Percentiles rank a stretch among this genome's conserved stretches.
Evolutionary conservation across 2,888 invertebrate genomes (phyloP).

Genomic region (Drosophila neonasuta): DNA sequence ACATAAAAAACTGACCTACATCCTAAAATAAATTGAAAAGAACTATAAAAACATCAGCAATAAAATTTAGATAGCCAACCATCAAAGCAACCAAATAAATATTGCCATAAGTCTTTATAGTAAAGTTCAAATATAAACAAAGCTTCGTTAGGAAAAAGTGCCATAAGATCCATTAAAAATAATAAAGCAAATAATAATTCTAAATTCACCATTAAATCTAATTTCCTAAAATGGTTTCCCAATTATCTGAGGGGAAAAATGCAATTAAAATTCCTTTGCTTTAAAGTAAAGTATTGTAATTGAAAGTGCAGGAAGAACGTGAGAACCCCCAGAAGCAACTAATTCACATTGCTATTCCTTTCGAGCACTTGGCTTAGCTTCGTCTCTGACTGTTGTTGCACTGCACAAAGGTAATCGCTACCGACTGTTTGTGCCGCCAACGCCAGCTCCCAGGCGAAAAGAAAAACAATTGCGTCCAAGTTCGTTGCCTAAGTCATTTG

Average conservation of each 20-base stretch:
- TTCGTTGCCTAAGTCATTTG: conserved; percentile 73
- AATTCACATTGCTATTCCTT: conserved; percentile 9
- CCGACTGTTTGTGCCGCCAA: conserved; percentile 12
- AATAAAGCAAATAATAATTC: background rate
- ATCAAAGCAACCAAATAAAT: too few species aligned
- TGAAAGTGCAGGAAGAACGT: conserved; percentile 16
- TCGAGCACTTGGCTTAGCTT: conserved; percentile 13
- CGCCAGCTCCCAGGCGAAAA: conserved; percentile 1
- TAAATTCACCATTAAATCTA: background rate
- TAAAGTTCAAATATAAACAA: too few species aligned
- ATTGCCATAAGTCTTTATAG: too few species aligned
- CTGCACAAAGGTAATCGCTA: conserved; percentile 21
- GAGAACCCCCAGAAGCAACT: conserved; percentile 10
- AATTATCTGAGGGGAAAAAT: background rate
- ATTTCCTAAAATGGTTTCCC: background rate
- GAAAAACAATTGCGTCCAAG: conserved; percentile 34
- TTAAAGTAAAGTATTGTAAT: conserved; percentile 6
- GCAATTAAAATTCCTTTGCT: conserved; percentile 16
- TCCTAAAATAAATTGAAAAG: background rate
- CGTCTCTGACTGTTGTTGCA: background rate
- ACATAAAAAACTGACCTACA: background rate
- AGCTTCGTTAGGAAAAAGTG: too few species aligned
- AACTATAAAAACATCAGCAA: background rate
- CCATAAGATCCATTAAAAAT: too few species aligned
- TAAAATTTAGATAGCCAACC: too few species aligned